phyloP scores from a whole-genome alignment of 1,140 invertebrate genomes.

The Bombyx mori region ASM3026992v2 NC_085118.1:8373001-8373500 shows the following conservation, averaged over 20 bases:
- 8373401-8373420: constrained; percentile 1
- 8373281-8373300: constrained; percentile 38
- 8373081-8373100: too few species aligned
- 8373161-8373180: neutral
- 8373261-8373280: constrained; percentile 17
- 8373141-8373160: too few species aligned
- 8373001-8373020: too few species aligned
- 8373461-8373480: constrained; percentile 77
- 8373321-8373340: constrained; percentile 49
- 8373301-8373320: constrained; percentile 51
- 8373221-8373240: constrained; percentile 58
- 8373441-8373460: constrained; percentile 70
- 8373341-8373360: constrained; percentile 57
- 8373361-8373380: constrained; percentile 53
- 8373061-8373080: too few species aligned
- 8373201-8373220: constrained; percentile 57
- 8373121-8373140: too few species aligned
- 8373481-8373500: constrained; percentile 72
- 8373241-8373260: constrained; percentile 10
- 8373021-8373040: too few species aligned
- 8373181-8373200: neutral
- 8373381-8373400: constrained; percentile 15
- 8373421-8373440: constrained; percentile 13
- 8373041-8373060: too few species aligned
- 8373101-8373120: too few species aligned